A percentile compares a stretch with the other conserved stretches of the same genome.
These are phyloP conservation scores for Pangasius krempfi DNA, from an alignment of 2,797 vertebrate genomes.

Conservation along the genomic window DNA sequence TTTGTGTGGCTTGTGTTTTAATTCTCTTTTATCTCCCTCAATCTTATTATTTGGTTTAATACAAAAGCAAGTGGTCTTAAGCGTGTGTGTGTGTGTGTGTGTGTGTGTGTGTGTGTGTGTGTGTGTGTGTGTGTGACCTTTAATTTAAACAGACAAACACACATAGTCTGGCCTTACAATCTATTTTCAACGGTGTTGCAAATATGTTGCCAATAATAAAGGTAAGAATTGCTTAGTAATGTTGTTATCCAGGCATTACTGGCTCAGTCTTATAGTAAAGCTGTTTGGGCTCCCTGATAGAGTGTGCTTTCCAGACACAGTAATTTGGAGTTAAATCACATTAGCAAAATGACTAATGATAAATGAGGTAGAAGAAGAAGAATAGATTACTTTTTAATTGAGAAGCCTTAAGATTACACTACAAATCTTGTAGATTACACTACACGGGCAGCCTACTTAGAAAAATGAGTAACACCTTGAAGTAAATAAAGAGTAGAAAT, in stretches of 20 bases:
- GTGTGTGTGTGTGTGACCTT: constrained; percentile 45
- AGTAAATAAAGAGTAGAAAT: constrained; percentile 1
- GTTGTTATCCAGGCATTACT: constrained; percentile 69
- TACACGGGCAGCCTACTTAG: background rate
- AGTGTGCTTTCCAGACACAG: constrained; percentile 56
- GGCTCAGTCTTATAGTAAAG: constrained; percentile 64
- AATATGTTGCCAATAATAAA: constrained; percentile 65
- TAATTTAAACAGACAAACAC: constrained; percentile 72
- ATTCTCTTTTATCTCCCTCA: constrained; percentile 70
- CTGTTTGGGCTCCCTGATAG: constrained; percentile 58
- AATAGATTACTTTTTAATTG: constrained; percentile 46
- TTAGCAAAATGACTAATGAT: constrained; percentile 62
- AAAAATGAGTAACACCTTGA: constrained; percentile 15
- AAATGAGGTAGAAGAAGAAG: constrained; percentile 47
- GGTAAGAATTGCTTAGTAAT: constrained; percentile 66
- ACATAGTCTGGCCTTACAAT: constrained; percentile 69
- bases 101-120: constrained; percentile 38
- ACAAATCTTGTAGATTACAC: constrained; percentile 46
- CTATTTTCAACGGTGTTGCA: constrained; percentile 67
- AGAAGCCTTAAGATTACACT: constrained; percentile 57
- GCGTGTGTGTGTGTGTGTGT: constrained; percentile 15
- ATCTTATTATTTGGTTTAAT: constrained; percentile 77
- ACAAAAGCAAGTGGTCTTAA: constrained; percentile 66
- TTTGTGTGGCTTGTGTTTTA: constrained; percentile 68
- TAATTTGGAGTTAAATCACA: constrained; percentile 65